Percentiles rank a stretch among this genome's conserved stretches.
These are phyloP conservation scores for Clarias batrachus DNA, from an alignment of 2,113 vertebrate genomes.

Conservation along the genomic window DNA sequence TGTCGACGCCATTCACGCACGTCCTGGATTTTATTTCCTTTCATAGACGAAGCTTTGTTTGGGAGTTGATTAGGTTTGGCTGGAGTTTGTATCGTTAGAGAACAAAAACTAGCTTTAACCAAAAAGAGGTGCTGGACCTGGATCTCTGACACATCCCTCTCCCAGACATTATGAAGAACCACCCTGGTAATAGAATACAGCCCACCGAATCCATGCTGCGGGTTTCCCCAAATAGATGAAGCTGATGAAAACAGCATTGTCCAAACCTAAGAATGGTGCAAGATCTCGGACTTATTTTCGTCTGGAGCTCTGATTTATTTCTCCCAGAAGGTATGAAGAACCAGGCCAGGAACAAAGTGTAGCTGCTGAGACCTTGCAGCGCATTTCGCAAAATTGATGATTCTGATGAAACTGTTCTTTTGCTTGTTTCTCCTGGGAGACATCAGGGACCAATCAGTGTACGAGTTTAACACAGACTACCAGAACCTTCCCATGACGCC, in stretches of 20 bases:
- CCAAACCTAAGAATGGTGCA: conserved; percentile 7
- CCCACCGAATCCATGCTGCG: not conserved
- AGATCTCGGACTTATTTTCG: not conserved
- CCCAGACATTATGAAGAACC: not conserved
- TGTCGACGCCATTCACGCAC: not conserved
- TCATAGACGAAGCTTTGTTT: not conserved
- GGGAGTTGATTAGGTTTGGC: not conserved
- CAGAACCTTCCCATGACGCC: not conserved
- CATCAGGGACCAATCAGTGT: no score
- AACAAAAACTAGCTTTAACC: not conserved
- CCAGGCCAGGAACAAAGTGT: not conserved
- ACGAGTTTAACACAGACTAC: not conserved
- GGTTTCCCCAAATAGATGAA: conserved; percentile 11
- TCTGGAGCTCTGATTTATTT: conserved; percentile 8
- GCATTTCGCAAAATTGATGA: not conserved
- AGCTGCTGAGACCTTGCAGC: not conserved
- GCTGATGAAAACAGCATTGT: conserved; percentile 10
- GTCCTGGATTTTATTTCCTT: not conserved
- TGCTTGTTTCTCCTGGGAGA: not conserved
- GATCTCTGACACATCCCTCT: not conserved
- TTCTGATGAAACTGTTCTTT: not conserved
- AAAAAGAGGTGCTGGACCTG: not conserved
- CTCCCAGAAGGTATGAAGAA: conserved; percentile 13
- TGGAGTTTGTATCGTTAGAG: not conserved
- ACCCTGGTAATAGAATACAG: conserved; percentile 17